phyloP scores from a whole-genome alignment of 2,113 vertebrate species.

The Anguilla rostrata region DNA sequence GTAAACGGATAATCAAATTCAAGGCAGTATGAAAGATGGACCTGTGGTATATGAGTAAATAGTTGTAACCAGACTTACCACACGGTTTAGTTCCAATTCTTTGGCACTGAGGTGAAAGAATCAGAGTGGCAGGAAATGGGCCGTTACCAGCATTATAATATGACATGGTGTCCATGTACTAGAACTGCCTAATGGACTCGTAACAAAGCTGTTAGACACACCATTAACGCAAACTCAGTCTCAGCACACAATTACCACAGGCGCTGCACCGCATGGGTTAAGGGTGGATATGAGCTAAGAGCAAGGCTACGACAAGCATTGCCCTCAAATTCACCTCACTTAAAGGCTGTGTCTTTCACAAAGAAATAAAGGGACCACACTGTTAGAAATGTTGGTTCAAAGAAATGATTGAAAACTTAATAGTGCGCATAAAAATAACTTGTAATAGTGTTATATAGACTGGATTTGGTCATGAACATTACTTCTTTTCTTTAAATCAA shows the following conservation, averaged over 20 bases:
- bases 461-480: background rate
- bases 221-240: constrained; percentile 15
- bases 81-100: background rate
- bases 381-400: background rate
- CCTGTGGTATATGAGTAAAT: background rate
- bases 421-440: background rate
- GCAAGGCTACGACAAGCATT: background rate
- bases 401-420: background rate
- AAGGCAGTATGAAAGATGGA: background rate
- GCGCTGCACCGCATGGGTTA: background rate
- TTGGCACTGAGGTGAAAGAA: background rate
- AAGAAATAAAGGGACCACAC: background rate
- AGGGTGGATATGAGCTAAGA: background rate
- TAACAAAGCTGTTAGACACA: constrained; percentile 21
- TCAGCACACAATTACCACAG: constrained; percentile 9
- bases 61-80: background rate
- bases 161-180: constrained; percentile 17
- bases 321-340: constrained; percentile 16
- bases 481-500: background rate
- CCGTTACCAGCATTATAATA: constrained; percentile 18
- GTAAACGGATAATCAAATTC: background rate
- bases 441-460: background rate
- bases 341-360: background rate
- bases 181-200: constrained; percentile 24
- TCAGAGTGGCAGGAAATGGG: background rate